Evolutionary conservation across 2,888 invertebrate species (phyloP).

Genomic region (Acanthopleura granulata): DNA sequence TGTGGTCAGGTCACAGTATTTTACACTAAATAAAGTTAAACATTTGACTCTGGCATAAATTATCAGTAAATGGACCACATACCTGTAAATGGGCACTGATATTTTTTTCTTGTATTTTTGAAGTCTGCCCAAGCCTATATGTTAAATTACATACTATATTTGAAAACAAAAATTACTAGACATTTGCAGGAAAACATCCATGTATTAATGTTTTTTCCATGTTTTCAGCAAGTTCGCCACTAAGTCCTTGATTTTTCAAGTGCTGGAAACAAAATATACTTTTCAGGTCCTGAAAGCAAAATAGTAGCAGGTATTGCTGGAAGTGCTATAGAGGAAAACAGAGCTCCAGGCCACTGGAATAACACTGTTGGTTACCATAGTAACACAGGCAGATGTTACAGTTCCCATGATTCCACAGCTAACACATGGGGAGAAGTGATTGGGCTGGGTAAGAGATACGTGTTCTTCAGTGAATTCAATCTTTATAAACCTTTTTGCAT

Average conservation of each 20-base stretch:
- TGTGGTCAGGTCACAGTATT: too few species aligned
- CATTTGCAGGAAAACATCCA: too few species aligned
- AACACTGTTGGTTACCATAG: slow-evolving; percentile 65
- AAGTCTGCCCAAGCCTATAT: too few species aligned
- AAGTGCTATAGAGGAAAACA: slow-evolving; percentile 59
- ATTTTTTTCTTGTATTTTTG: neutral
- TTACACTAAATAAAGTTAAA: too few species aligned
- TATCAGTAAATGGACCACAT: too few species aligned
- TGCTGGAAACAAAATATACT: neutral
- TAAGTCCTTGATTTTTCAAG: neutral
- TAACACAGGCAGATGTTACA: slow-evolving; percentile 57
- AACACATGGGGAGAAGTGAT: slow-evolving; percentile 60
- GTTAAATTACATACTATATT: too few species aligned
- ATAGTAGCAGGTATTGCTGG: slow-evolving; percentile 65
- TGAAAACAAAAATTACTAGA: too few species aligned
- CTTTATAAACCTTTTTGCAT: too few species aligned
- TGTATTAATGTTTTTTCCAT: neutral
- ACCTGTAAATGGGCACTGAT: too few species aligned
- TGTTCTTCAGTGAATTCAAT: too few species aligned
- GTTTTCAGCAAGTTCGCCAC: neutral
- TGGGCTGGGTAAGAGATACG: slow-evolving; percentile 48
- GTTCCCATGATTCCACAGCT: slow-evolving; percentile 53
- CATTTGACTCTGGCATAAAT: too few species aligned
- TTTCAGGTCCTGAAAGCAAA: slow-evolving; percentile 51
- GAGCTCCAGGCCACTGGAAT: slow-evolving; percentile 62